Evolutionary conservation across 2,797 vertebrate genomes (phyloP).

Genomic region (Chloroceryle inda): DNA sequence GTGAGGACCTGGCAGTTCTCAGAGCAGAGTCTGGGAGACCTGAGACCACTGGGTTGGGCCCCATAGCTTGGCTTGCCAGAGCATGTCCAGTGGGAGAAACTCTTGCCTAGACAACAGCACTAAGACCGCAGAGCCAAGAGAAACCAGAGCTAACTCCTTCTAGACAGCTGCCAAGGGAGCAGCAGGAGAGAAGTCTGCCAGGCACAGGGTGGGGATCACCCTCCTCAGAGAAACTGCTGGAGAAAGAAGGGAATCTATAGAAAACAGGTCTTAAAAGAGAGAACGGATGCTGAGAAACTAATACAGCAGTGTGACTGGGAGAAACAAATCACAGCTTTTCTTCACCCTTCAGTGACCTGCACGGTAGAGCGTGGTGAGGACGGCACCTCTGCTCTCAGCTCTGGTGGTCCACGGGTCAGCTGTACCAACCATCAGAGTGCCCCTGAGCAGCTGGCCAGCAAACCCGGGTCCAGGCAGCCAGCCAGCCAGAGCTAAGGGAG

Average conservation of each 20-base stretch:
- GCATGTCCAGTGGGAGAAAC: neutral
- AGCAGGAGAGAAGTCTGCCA: neutral
- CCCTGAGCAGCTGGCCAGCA: neutral
- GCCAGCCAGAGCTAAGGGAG: rapidly evolving
- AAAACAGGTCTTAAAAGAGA: neutral
- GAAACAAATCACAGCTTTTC: neutral
- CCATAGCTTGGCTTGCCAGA: neutral
- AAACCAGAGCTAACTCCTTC: neutral
- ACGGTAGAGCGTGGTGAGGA: neutral
- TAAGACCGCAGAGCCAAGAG: neutral
- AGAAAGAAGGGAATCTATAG: rapidly evolving
- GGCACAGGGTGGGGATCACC: too few species aligned
- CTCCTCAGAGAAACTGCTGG: neutral
- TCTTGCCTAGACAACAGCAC: neutral
- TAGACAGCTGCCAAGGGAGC: neutral
- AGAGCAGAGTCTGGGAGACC: neutral
- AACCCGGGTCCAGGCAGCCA: rapidly evolving
- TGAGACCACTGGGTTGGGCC: neutral
- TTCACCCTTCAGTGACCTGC: neutral
- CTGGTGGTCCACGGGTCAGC: rapidly evolving
- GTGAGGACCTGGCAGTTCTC: neutral
- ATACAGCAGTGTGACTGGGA: neutral
- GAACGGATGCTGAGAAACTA: neutral
- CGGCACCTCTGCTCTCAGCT: neutral
- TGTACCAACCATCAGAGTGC: rapidly evolving